Base-by-base conservation (phyloP, 2,888 invertebrate genomes). In the Agrotis puta region DNA sequence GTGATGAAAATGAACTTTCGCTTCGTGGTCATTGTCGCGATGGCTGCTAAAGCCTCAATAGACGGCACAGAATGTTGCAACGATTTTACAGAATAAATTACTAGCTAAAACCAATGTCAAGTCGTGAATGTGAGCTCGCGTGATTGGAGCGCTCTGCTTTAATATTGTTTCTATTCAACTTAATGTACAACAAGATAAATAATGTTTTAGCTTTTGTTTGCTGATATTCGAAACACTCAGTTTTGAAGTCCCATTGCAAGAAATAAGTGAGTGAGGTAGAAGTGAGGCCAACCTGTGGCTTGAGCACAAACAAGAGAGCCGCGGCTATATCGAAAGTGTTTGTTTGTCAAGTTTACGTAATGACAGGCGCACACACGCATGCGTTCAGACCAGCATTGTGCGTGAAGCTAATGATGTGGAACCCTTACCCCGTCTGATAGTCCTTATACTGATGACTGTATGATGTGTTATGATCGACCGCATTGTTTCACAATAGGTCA, bases 1-100 rank as follows among this genome's bases (percentile, higher is more conserved):
- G 72, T 82, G 83, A 87, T 86, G 82, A 84, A 88, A 88, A 91
- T 89, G 74, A 88, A 91, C 93, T 93, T 93, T 93, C 93, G 88
- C 92, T 89, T 58, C 78, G 76, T 85, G 89, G 88, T 86, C 87
- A 89, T 89, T 88, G 89, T 88, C 85, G 84, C 82, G 82, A 77
- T 69, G 68, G 22, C 69, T 59, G 33, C 70, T 71, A 51, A 58
- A 75, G 68, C 73, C 72, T 76, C 76, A 53, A 54, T 58, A 78
- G 59, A 70, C 70, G 63, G 56, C 58, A 83, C 85, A 84, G 80
- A 75, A 74, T 69, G 71, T 89, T 87, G 85, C 87, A 85, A 85
- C 82, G 82, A 81, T 81, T 81, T 83, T 81, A 81, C 72, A 80
- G 87, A 90, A 90, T 90, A 88, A 77, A 88, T 88, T 88, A 88